Evolutionary conservation across 2,888 invertebrate species (phyloP).

Genomic region (Thymelicus lineola): DNA sequence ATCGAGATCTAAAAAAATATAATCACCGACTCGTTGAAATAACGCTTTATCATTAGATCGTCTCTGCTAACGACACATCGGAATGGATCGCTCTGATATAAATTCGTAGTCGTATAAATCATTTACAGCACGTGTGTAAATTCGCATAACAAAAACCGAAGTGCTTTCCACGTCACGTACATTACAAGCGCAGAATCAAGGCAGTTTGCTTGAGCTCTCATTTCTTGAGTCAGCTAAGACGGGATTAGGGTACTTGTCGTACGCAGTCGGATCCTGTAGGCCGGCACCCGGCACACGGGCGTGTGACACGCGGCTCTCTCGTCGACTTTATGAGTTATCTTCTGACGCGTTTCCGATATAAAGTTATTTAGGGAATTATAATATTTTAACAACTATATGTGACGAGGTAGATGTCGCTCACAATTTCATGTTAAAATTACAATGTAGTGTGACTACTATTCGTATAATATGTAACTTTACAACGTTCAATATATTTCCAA

Average conservation of each 20-base stretch:
- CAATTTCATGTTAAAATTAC: too few species aligned
- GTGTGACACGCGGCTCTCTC: conserved; percentile 42
- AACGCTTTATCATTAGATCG: not conserved
- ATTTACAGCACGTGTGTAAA: conserved; percentile 38
- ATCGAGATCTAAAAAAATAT: too few species aligned
- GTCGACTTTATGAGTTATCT: conserved; percentile 58
- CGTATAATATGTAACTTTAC: too few species aligned
- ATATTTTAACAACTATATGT: conserved; percentile 1
- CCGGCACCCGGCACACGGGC: conserved; percentile 36
- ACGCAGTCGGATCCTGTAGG: conserved; percentile 63
- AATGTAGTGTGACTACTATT: too few species aligned
- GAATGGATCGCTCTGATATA: conserved; percentile 20
- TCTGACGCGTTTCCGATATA: conserved; percentile 43
- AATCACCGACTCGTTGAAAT: not conserved
- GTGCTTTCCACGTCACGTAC: conserved; percentile 45
- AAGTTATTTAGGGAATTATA: conserved; percentile 29
- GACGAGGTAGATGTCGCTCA: not conserved
- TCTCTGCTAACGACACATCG: conserved; percentile 13
- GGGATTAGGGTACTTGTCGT: conserved; percentile 70
- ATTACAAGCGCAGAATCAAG: conserved; percentile 53
- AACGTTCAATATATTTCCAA: too few species aligned
- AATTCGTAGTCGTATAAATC: conserved; percentile 30
- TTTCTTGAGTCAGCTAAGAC: conserved; percentile 71
- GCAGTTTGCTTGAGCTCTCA: conserved; percentile 61
- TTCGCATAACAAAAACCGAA: conserved; percentile 40